Percentiles rank a stretch among this genome's conserved stretches.
Evolutionary conservation across 2,888 invertebrate species (phyloP).

Genomic region (Hirtodrosophila cameraria): DNA sequence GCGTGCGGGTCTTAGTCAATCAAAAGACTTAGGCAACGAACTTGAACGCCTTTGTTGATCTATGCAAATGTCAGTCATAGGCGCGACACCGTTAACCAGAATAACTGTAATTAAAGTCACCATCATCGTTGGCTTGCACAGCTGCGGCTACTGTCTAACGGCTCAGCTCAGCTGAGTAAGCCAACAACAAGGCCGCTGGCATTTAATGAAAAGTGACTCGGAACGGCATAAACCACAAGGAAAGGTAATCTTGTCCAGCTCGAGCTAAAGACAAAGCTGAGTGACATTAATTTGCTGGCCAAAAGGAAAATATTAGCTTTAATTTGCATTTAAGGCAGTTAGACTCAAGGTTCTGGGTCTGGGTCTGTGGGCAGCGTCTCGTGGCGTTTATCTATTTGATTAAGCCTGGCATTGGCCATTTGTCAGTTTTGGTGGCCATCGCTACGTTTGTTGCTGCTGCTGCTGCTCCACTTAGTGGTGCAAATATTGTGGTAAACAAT

Average conservation of each 20-base stretch:
- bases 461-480: slow-evolving; percentile 61
- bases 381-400: slow-evolving; percentile 2
- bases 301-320: slow-evolving; percentile 65
- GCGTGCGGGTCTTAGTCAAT: slow-evolving; percentile 50
- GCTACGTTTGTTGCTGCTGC: neutral
- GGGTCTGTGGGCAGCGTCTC: slow-evolving; percentile 22
- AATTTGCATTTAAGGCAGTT: slow-evolving; percentile 47
- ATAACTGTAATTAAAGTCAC: slow-evolving; percentile 62
- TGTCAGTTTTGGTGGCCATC: slow-evolving; percentile 19
- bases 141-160: slow-evolving; percentile 40
- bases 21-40: slow-evolving; percentile 65
- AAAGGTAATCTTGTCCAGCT: slow-evolving; percentile 55
- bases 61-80: slow-evolving; percentile 56
- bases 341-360: slow-evolving; percentile 62
- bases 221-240: slow-evolving; percentile 20
- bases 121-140: slow-evolving; percentile 21
- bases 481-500: slow-evolving; percentile 61
- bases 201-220: slow-evolving; percentile 57
- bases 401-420: slow-evolving; percentile 45
- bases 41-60: slow-evolving; percentile 53
- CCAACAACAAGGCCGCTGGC: slow-evolving; percentile 68
- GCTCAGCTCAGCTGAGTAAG: slow-evolving; percentile 47
- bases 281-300: slow-evolving; percentile 59
- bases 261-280: slow-evolving; percentile 20
- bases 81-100: slow-evolving; percentile 67